Conservation (phyloP, 2,797 vertebrate genomes). For the Rhabdophis nuchalis region DNA sequence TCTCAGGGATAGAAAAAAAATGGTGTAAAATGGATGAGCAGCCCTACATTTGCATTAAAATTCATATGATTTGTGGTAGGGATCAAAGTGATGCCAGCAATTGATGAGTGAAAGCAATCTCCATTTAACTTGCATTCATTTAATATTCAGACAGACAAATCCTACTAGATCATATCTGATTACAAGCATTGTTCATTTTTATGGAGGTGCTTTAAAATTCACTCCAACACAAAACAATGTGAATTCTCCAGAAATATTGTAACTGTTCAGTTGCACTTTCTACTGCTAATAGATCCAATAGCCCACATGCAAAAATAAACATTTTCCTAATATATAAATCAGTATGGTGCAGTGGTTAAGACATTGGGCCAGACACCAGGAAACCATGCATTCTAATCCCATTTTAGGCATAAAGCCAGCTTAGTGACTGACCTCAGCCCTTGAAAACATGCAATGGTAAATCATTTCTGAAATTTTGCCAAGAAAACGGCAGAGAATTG, state of each 20-base stretch:
- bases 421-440: neutral
- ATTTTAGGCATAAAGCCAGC: neutral
- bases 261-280: neutral
- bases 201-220: neutral
- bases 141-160: neutral
- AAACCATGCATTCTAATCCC: neutral
- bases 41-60: neutral
- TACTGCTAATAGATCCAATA: neutral
- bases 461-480: neutral
- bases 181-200: neutral
- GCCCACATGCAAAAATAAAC: neutral
- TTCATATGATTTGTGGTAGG: neutral
- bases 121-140: neutral
- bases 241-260: neutral
- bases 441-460: neutral
- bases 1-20: neutral
- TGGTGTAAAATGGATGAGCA: neutral
- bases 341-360: neutral
- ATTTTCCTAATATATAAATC: neutral
- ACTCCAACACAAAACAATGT: neutral
- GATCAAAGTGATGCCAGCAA: neutral
- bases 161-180: neutral
- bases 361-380: neutral
- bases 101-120: neutral
- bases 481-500: neutral